These are phyloP conservation scores for Neoarius graeffei DNA, from an alignment of 2,113 vertebrate species.

Conservation along the genomic window DNA sequence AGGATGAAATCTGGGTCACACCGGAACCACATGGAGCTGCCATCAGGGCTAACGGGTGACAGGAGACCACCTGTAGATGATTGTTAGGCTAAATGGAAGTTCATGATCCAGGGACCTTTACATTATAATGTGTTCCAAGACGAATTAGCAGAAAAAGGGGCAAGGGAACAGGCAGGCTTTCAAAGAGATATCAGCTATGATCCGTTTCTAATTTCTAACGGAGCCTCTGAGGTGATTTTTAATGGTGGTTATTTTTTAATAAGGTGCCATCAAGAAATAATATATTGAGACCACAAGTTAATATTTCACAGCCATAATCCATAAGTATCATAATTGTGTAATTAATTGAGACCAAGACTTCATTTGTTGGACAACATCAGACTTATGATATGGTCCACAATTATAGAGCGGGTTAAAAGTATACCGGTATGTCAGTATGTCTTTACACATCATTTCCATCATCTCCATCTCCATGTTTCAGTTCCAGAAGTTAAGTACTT, in stretches of 20 bases:
- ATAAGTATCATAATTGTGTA: not conserved
- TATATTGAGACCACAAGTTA: not conserved
- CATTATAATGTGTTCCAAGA: constrained; percentile 35
- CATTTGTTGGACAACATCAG: not conserved
- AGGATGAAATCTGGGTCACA: constrained; percentile 67
- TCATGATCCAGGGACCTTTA: constrained; percentile 50
- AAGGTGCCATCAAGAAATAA: not conserved
- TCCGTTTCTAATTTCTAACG: not conserved
- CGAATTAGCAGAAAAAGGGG: constrained; percentile 5
- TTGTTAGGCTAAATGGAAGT: constrained; percentile 57
- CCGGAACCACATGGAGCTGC: constrained; percentile 61
- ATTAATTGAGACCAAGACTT: not conserved
- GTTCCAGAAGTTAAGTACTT: not conserved
- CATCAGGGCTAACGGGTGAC: constrained; percentile 60
- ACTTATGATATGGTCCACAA: not conserved
- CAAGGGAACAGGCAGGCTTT: not conserved
- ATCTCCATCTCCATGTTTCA: too few species aligned
- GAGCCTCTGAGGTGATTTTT: not conserved
- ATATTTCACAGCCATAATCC: not conserved
- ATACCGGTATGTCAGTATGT: not conserved
- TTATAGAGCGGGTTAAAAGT: not conserved
- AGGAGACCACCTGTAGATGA: constrained; percentile 59
- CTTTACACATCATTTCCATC: not conserved
- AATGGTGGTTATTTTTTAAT: not conserved
- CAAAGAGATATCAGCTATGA: not conserved